These are phyloP conservation scores for Lasius fuliginosus DNA, from an alignment of 2,888 invertebrate genomes.

Conservation along the genomic window DNA sequence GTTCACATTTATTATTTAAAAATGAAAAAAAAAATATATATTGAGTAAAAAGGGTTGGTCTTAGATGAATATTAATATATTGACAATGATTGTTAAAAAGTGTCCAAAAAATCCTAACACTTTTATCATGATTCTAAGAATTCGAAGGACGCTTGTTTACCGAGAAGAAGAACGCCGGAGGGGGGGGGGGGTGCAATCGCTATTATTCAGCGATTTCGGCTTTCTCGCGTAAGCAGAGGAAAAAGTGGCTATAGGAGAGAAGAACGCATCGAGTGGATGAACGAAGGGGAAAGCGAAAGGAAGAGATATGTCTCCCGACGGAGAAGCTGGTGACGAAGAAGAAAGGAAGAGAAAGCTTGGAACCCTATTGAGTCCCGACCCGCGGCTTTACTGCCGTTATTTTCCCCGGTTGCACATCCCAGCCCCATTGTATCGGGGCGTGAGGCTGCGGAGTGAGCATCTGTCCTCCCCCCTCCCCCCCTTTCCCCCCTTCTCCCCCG, in stretches of 20 bases:
- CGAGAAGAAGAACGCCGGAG: not conserved
- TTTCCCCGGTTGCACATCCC: slow-evolving; percentile 69
- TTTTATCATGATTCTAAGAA: not conserved
- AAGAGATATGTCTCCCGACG: slow-evolving; percentile 56
- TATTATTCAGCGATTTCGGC: slow-evolving; percentile 29
- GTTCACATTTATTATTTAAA: not conserved
- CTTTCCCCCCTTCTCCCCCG: slow-evolving; percentile 4
- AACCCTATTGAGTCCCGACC: slow-evolving; percentile 73
- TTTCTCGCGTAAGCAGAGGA: slow-evolving; percentile 17
- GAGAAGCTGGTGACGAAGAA: slow-evolving; percentile 41
- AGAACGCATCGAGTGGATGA: slow-evolving; percentile 59
- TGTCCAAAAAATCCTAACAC: too few species aligned
- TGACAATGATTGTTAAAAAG: not conserved
- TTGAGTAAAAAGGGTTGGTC: not conserved
- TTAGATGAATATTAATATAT: too few species aligned
- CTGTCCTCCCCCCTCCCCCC: slow-evolving; percentile 71
- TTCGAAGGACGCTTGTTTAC: slow-evolving; percentile 21
- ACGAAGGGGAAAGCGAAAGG: slow-evolving; percentile 65
- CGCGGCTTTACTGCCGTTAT: slow-evolving; percentile 79
- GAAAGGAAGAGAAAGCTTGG: slow-evolving; percentile 65
- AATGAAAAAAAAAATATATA: not conserved
- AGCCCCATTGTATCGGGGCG: slow-evolving; percentile 80
- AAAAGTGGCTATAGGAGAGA: slow-evolving; percentile 31
- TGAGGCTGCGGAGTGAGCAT: slow-evolving; percentile 82
- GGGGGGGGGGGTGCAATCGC: slow-evolving; percentile 9